Base-by-base conservation (phyloP, 2,888 invertebrate species). In the Halictus ligatus region DNA sequence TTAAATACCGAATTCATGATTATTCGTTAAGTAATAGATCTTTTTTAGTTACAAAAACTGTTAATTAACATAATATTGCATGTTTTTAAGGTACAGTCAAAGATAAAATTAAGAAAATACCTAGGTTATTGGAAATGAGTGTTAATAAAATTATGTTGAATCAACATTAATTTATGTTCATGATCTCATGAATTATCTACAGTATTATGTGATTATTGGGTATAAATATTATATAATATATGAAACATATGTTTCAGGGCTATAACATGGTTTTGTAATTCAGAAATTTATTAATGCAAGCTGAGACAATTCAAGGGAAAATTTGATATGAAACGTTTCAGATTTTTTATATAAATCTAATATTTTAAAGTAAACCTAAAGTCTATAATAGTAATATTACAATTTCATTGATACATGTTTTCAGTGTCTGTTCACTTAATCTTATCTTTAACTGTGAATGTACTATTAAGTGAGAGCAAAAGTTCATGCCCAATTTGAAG, bases 381-480 rank as follows among this genome's bases (percentile, higher is more conserved):
- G 21, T 54, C 8, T 54, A 54, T 21, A 21, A 54, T 21, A 54
- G 54, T 54, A 54, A 21, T 8, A 54, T 54, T 21, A 21, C 21
- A 54, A 58, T 58, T 58, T n/a, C n/a, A 12, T 58, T 4, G n/a
- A 58, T 58, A 58, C 58, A 12, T 1, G 12, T 58, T 58, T 58
- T n/a, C 4, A 4, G 10, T n/a, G 1, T 58, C 58, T 58, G n/a
- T 12, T n/a, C 58, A n/a, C n/a, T 58, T 58, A 58, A n/a, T 58
- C 58, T 58, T 58, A 58, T 58, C 58, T 58, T n/a, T 58, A n/a
- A 58, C 58, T 58, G n/a, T 58, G 12, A 58, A n/a, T n/a, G 12
- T n/a, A n/a, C 12, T 58, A 58, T 58, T 58, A 58, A n/a, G n/a
- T n/a, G 58, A 58, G 58, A n/a, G n/a, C 58, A n/a, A 58, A 58